Evolutionary conservation across 2,888 invertebrate genomes (phyloP).

Genomic region (Brachynemurus nebulosus): DNA sequence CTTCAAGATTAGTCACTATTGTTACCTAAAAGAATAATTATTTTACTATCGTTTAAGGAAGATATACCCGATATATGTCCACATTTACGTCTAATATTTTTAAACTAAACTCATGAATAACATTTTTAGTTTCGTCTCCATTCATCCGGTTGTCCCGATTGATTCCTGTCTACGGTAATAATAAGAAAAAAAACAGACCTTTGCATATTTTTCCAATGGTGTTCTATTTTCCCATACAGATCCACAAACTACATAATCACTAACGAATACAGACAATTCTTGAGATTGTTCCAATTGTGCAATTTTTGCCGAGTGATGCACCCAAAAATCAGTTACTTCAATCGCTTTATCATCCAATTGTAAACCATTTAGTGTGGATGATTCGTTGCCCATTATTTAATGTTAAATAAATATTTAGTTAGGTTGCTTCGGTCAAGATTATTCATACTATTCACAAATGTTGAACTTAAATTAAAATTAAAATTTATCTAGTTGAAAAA

Average conservation of each 20-base stretch:
- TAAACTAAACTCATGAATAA: too few relatives aligned
- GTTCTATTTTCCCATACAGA: constrained; percentile 49
- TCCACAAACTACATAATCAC: constrained; percentile 50
- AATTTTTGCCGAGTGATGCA: constrained; percentile 48
- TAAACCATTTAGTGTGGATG: constrained; percentile 53
- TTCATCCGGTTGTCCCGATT: too few relatives aligned
- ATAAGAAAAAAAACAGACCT: constrained; percentile 36
- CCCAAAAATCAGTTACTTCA: constrained; percentile 69
- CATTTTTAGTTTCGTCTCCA: not conserved
- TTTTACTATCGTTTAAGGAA: too few relatives aligned
- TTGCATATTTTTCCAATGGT: constrained; percentile 62
- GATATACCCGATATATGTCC: too few relatives aligned
- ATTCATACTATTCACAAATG: too few relatives aligned
- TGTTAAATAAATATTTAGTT: not conserved
- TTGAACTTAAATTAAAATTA: too few relatives aligned
- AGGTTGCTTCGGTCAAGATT: too few relatives aligned
- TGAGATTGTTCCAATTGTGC: constrained; percentile 42
- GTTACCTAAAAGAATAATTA: too few relatives aligned
- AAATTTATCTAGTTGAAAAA: too few relatives aligned
- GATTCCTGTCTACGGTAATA: not conserved
- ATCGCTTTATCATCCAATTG: constrained; percentile 61
- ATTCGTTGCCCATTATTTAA: constrained; percentile 60
- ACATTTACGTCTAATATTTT: too few relatives aligned
- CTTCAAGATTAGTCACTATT: too few relatives aligned
- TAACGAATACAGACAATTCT: constrained; percentile 59